phyloP scores from a whole-genome alignment of 2,888 invertebrate species.

The Nymphalis polychloros region DNA sequence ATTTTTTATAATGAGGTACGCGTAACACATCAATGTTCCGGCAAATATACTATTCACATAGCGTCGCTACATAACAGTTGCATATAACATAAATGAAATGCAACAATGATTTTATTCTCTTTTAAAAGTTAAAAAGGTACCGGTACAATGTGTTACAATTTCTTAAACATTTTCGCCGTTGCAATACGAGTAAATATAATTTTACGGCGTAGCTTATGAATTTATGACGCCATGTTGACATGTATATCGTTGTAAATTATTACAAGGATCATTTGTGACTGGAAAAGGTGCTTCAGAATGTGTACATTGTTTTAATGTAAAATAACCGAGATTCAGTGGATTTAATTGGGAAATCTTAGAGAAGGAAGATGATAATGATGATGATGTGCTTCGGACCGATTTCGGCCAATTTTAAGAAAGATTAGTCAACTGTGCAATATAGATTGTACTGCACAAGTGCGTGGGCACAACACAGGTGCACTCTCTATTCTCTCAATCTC shows the following conservation, averaged over 20 bases:
- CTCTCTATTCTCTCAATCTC: no score
- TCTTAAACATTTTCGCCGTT: constrained; percentile 22
- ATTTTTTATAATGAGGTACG: no score
- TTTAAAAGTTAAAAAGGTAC: constrained; percentile 16
- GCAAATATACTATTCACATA: neutral
- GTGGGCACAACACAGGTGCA: no score
- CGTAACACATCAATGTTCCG: neutral
- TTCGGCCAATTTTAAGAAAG: no score
- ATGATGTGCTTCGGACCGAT: no score
- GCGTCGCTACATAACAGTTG: neutral
- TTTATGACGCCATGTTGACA: constrained; percentile 29
- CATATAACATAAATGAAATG: neutral
- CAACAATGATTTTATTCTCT: neutral
- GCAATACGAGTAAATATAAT: constrained; percentile 28
- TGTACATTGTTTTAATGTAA: no score
- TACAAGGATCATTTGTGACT: constrained; percentile 1
- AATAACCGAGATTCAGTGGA: no score
- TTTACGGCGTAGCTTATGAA: constrained; percentile 30
- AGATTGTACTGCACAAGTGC: no score
- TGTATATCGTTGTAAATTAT: constrained; percentile 20
- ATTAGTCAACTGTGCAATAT: no score
- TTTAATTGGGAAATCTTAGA: no score
- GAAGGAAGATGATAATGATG: no score
- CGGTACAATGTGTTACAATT: constrained; percentile 19
- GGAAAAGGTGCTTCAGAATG: neutral